These are phyloP conservation scores for Propsilocerus akamusi DNA, from an alignment of 1,140 invertebrate species.

Conservation along the genomic window DNA sequence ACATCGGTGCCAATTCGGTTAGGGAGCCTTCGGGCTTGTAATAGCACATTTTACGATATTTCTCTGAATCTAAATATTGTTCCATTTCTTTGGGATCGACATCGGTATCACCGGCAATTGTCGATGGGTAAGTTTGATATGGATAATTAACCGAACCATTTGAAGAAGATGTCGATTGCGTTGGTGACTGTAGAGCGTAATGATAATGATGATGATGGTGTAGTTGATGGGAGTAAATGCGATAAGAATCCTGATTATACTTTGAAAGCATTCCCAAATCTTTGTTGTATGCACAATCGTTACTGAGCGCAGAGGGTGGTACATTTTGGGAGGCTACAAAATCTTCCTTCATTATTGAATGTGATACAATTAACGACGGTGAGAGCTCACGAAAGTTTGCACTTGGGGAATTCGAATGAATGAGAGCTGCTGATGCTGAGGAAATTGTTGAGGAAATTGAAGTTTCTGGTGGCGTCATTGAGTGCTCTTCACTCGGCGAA, in stretches of 20 bases:
- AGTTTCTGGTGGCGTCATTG: constrained; percentile 20
- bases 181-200: constrained; percentile 5
- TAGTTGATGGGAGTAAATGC: constrained; percentile 9
- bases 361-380: constrained; percentile 2
- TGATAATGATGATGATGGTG: constrained; percentile 8
- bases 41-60: neutral
- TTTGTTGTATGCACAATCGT: constrained; percentile 8
- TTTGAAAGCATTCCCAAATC: constrained; percentile 1
- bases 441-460: constrained; percentile 11
- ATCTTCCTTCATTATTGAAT: neutral
- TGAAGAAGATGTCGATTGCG: constrained; percentile 9
- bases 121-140: constrained; percentile 6
- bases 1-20: neutral
- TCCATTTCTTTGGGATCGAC: constrained; percentile 25
- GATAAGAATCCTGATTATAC: neutral
- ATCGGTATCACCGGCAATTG: constrained; percentile 9
- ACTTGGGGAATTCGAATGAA: neutral
- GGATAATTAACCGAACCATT: constrained; percentile 8
- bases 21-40: neutral
- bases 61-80: constrained; percentile 18
- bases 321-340: neutral
- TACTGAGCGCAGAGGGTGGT: constrained; percentile 12
- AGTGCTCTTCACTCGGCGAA: constrained; percentile 7
- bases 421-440: neutral
- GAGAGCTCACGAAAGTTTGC: neutral